phyloP scores from a whole-genome alignment of 2,888 invertebrate species.

The Philonicus albiceps region DNA sequence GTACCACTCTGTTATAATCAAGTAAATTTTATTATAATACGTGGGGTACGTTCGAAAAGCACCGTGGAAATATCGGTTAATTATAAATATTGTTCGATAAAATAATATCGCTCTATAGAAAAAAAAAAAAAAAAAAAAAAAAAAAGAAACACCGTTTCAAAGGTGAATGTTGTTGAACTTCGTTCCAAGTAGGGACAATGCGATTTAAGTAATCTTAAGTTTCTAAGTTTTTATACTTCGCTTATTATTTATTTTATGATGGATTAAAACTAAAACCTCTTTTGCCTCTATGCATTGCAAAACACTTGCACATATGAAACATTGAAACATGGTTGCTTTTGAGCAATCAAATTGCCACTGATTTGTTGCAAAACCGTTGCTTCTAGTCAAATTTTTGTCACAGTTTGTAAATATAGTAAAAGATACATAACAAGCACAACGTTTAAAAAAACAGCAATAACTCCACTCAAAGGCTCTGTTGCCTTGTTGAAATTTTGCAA shows the following conservation, averaged over 20 bases:
- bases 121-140: neutral
- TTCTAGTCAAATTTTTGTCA: neutral
- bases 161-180: neutral
- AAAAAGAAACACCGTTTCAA: neutral
- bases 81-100: neutral
- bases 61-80: neutral
- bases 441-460: neutral
- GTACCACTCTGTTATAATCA: neutral
- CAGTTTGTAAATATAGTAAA: neutral
- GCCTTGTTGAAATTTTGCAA: neutral
- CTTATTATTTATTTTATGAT: neutral
- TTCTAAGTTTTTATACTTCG: neutral
- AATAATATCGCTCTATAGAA: neutral
- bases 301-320: neutral
- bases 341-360: neutral
- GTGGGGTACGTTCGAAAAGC: neutral
- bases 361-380: neutral
- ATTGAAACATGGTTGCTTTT: neutral
- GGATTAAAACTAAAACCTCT: neutral
- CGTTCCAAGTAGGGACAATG: neutral
- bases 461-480: neutral
- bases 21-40: neutral
- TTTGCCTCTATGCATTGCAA: neutral
- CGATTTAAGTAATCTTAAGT: neutral
- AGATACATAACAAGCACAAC: neutral